phyloP scores from a whole-genome alignment of 1,140 invertebrate species.

The Octopus bimaculoides region DNA sequence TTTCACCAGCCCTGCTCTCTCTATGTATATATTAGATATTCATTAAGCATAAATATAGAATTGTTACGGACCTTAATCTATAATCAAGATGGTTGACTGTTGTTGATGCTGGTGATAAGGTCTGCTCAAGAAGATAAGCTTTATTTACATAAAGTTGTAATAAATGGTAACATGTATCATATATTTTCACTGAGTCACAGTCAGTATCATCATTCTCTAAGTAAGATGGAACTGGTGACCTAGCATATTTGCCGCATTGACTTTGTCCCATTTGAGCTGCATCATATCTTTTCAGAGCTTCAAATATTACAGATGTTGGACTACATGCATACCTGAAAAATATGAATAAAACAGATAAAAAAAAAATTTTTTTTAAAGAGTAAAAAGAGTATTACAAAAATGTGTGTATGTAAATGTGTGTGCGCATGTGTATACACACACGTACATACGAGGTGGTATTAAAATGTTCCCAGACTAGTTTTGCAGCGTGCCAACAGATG shows the following conservation, averaged over 20 bases:
- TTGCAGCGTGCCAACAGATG: too few species aligned
- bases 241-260: constrained; percentile 57
- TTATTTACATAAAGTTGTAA: constrained; percentile 68
- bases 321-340: constrained; percentile 65
- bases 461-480: too few species aligned
- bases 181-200: constrained; percentile 24
- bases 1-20: too few species aligned
- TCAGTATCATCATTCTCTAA: constrained; percentile 36
- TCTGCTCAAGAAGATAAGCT: constrained; percentile 66
- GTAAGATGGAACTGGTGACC: constrained; percentile 63
- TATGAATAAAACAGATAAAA: constrained; percentile 12
- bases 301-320: constrained; percentile 67
- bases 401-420: too few species aligned
- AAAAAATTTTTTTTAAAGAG: too few species aligned
- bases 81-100: constrained; percentile 81
- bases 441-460: too few species aligned
- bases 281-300: constrained; percentile 70
- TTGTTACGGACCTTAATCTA: constrained; percentile 68
- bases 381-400: too few species aligned
- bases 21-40: too few species aligned
- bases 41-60: background rate
- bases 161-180: constrained; percentile 81
- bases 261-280: constrained; percentile 57
- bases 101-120: constrained; percentile 75
- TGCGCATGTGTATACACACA: too few species aligned